These are phyloP conservation scores for Enteromius unitaeniatus DNA, from an alignment of 2,797 vertebrate species.

Conservation along the genomic window DNA sequence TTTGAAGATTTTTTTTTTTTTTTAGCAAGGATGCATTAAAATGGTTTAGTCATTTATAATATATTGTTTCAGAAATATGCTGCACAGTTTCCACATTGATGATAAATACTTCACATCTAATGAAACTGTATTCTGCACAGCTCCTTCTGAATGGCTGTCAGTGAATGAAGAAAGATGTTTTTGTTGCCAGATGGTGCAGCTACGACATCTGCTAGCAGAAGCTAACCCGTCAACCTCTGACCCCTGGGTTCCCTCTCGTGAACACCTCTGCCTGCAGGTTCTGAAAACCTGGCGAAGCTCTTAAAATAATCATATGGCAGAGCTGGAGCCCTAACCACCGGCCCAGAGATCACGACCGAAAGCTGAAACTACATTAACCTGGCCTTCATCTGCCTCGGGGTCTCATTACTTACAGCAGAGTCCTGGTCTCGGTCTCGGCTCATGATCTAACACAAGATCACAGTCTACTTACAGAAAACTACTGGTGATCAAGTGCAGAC, in stretches of 20 bases:
- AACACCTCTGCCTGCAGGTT: background rate
- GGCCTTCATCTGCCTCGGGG: background rate
- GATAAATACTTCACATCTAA: background rate
- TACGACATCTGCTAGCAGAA: background rate
- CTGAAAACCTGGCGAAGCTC: background rate
- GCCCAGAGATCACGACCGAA: no score
- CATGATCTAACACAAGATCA: background rate
- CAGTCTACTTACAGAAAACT: background rate
- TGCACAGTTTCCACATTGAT: background rate
- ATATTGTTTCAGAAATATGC: background rate
- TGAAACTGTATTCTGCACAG: background rate
- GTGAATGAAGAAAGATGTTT: slow-evolving; percentile 8
- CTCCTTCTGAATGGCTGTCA: background rate
- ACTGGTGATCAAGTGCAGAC: background rate
- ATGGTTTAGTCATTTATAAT: background rate
- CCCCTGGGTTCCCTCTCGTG: background rate
- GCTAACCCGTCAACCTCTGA: slow-evolving; percentile 20
- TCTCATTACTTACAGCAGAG: slow-evolving; percentile 26
- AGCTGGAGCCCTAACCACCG: background rate
- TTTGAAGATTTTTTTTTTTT: background rate
- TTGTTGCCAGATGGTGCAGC: slow-evolving; percentile 14
- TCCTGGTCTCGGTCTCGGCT: background rate
- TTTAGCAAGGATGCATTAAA: background rate
- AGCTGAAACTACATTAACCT: slow-evolving; percentile 9
- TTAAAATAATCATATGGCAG: slow-evolving; percentile 11